Evolutionary conservation across 35 echinoderm and acorn worm species (phyloP), one percentile per base, ranked within the genome.

Genomic region (Holothuria glaberrima): DNA sequence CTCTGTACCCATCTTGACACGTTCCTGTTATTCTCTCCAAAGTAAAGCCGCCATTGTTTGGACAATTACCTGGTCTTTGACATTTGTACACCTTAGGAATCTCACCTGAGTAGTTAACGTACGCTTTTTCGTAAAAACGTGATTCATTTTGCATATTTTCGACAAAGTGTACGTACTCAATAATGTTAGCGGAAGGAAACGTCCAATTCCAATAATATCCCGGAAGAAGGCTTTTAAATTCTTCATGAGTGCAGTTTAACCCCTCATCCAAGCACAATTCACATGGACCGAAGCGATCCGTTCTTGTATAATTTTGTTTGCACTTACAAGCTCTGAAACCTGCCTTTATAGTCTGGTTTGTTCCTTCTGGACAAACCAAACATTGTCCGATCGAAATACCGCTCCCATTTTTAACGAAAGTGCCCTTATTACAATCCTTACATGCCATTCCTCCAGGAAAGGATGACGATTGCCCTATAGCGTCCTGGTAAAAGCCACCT

Each of bases 401-500:
- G 30, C 72, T 25, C 6, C 21, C 32, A 6, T 20, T 21, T 45
- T 76, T 22, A 24, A 76, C 72, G 24, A 76, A 76, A 20, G 72
- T 76, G 19, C 72, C 72, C 17, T 48, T 45, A 25, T 76, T 76
- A 33, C 72, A n/a, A n/a, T n/a, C n/a, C n/a, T n/a, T n/a, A n/a
- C n/a, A n/a, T n/a, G n/a, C n/a, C n/a, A n/a, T n/a, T n/a, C n/a
- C n/a, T n/a, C n/a, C n/a, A n/a, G n/a, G n/a, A n/a, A n/a, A n/a
- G n/a, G n/a, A n/a, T n/a, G n/a, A n/a, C n/a, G n/a, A n/a, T n/a
- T n/a, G n/a, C n/a, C n/a, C n/a, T n/a, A n/a, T n/a, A n/a, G n/a
- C n/a, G n/a, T n/a, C n/a, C 41, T 76, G 72, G 36, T 76, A 76
- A 76, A 76, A 76, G 0, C 72, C 72, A 18, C 72, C 72, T 76